phyloP scores from a whole-genome alignment of 2,797 vertebrate species.

The Danionella dracula region DNA sequence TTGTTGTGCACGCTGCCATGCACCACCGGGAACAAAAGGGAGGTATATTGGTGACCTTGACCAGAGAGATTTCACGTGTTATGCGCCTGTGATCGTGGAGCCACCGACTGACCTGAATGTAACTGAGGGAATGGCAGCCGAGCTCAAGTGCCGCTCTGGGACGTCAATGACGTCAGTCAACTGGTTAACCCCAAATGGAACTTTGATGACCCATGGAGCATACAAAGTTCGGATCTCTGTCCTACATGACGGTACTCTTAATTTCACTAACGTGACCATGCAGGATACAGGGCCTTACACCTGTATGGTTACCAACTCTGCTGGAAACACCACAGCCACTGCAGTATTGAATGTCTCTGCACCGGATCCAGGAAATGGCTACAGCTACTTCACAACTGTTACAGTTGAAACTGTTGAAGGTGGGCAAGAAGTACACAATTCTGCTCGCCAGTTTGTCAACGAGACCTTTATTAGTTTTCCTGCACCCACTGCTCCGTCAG shows the following conservation, averaged over 20 bases:
- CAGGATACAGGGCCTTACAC: slow-evolving; percentile 96
- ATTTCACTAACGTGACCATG: slow-evolving; percentile 96
- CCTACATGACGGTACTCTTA: slow-evolving; percentile 90
- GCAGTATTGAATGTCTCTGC: slow-evolving; percentile 92
- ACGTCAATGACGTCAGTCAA: slow-evolving; percentile 97
- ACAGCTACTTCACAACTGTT: slow-evolving; percentile 92
- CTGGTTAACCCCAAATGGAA: slow-evolving; percentile 95
- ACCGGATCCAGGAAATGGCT: slow-evolving; percentile 78
- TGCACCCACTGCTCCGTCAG: slow-evolving; percentile 51
- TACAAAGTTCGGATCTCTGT: slow-evolving; percentile 93
- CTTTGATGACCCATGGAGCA: slow-evolving; percentile 93
- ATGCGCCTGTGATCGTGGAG: slow-evolving; percentile 93
- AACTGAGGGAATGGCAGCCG: slow-evolving; percentile 94
- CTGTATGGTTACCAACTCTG: slow-evolving; percentile 97
- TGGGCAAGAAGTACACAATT: slow-evolving; percentile 61
- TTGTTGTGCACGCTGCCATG: slow-evolving; percentile 93
- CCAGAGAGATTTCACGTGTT: slow-evolving; percentile 93
- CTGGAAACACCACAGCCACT: slow-evolving; percentile 91
- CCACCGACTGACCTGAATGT: slow-evolving; percentile 95
- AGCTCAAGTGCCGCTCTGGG: slow-evolving; percentile 91
- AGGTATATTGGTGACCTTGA: slow-evolving; percentile 91
- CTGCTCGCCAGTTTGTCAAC: slow-evolving; percentile 80
- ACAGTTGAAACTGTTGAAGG: slow-evolving; percentile 87
- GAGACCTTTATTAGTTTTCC: slow-evolving; percentile 72
- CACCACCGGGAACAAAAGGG: slow-evolving; percentile 83